phyloP scores from a whole-genome alignment of 2,113 vertebrate genomes.

The Baryphthengus martii region DNA sequence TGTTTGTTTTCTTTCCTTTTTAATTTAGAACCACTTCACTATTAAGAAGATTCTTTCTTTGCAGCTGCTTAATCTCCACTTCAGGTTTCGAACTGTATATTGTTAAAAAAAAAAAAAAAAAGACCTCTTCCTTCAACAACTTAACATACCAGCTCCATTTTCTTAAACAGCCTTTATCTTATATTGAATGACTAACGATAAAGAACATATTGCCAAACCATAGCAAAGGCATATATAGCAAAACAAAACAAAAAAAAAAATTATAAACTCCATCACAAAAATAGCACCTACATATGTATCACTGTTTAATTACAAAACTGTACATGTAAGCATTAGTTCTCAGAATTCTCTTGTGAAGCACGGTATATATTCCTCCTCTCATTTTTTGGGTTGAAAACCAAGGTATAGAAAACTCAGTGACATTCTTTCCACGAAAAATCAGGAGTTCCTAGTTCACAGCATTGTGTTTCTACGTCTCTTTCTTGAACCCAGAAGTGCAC shows the following conservation, averaged over 20 bases:
- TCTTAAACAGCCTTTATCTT: background rate
- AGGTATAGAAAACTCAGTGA: background rate
- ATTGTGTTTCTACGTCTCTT: background rate
- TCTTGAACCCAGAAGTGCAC: background rate
- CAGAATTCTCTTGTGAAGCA: background rate
- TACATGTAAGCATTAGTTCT: background rate
- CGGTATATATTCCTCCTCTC: background rate
- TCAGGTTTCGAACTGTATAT: background rate
- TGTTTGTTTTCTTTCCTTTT: conserved; percentile 42
- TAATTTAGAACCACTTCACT: conserved; percentile 44
- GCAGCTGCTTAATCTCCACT: background rate
- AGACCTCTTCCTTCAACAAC: background rate
- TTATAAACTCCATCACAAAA: background rate
- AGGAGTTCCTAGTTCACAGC: background rate
- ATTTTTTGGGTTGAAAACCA: background rate
- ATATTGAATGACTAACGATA: background rate
- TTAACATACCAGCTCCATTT: background rate
- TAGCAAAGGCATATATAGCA: background rate
- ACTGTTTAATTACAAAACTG: background rate
- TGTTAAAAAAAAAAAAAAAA: background rate
- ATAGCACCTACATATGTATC: background rate
- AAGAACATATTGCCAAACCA: background rate
- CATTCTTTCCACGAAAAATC: background rate
- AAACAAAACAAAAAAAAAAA: too few species aligned
- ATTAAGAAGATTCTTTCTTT: background rate